These are phyloP conservation scores for Semnopithecus entellus DNA, from an alignment of 2,113 vertebrate genomes.

Conservation along the genomic window DNA sequence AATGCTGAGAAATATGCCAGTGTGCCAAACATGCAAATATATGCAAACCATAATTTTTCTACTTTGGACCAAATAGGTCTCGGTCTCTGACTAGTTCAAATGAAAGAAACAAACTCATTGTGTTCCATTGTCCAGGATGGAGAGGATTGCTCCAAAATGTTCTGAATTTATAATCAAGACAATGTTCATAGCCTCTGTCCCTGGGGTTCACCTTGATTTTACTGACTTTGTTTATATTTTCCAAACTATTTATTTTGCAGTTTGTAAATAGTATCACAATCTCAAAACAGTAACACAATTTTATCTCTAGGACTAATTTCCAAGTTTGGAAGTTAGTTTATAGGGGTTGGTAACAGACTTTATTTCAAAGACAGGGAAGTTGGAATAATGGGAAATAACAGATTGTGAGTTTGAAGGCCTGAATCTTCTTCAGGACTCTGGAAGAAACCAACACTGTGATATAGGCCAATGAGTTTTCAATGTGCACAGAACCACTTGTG, in stretches of 20 bases:
- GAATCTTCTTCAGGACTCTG: not conserved
- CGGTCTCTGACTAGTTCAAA: not conserved
- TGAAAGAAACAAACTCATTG: not conserved
- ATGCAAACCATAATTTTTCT: not conserved
- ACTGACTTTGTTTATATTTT: constrained; percentile 3
- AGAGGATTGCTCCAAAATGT: not conserved
- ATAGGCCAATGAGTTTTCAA: not conserved
- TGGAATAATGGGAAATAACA: not conserved
- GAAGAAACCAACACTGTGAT: not conserved
- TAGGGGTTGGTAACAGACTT: not conserved
- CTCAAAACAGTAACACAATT: not conserved
- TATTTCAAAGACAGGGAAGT: not conserved
- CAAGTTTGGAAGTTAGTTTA: not conserved
- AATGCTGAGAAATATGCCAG: not conserved
- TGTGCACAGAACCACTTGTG: not conserved
- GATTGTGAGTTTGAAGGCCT: not conserved
- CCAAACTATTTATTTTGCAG: not conserved
- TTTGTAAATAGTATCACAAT: not conserved
- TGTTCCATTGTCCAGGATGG: not conserved
- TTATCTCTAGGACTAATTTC: not conserved
- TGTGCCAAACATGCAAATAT: not conserved
- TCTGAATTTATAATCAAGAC: not conserved
- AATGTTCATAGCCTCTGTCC: not conserved
- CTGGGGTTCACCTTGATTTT: not conserved
- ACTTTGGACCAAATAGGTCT: not conserved